Evolutionary conservation across 2,113 vertebrate species (phyloP).

Genomic region (Sturnus vulgaris): DNA sequence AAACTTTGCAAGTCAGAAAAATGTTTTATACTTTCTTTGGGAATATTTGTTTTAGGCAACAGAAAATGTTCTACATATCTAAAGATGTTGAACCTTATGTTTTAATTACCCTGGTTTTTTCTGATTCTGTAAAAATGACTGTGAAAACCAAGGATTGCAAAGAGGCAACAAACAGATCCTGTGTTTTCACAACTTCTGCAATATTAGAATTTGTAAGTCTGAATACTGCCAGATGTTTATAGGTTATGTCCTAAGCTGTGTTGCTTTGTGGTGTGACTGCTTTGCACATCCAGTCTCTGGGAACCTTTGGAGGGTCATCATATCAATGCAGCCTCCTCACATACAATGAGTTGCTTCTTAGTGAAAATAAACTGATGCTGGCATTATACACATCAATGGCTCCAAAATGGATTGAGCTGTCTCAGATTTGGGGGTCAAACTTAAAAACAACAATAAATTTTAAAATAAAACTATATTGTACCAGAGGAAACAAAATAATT

Average conservation of each 20-base stretch:
- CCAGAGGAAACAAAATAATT: background rate
- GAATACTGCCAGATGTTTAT: conserved; percentile 68
- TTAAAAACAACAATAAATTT: conserved; percentile 18
- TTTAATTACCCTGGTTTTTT: conserved; percentile 73
- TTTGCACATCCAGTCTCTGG: conserved; percentile 39
- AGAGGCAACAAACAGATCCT: conserved; percentile 55
- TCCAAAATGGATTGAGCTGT: background rate
- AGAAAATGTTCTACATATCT: conserved; percentile 78
- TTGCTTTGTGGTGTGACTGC: background rate
- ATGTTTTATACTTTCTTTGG: conserved; percentile 80
- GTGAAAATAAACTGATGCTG: conserved; percentile 27
- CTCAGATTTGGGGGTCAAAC: background rate
- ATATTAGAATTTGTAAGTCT: conserved; percentile 32
- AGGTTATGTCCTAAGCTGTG: conserved; percentile 21
- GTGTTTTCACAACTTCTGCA: conserved; percentile 50
- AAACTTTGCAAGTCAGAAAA: conserved; percentile 82
- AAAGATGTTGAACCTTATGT: conserved; percentile 78
- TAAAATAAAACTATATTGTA: conserved; percentile 30
- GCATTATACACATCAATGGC: background rate
- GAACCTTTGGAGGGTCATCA: background rate
- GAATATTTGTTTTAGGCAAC: conserved; percentile 82
- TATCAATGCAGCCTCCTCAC: conserved; percentile 34
- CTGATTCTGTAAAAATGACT: conserved; percentile 51
- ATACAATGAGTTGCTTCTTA: conserved; percentile 13
- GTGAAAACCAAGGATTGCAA: conserved; percentile 57